Evolutionary conservation across 2,113 vertebrate genomes (phyloP).

Genomic region (Spilogale gracilis): DNA sequence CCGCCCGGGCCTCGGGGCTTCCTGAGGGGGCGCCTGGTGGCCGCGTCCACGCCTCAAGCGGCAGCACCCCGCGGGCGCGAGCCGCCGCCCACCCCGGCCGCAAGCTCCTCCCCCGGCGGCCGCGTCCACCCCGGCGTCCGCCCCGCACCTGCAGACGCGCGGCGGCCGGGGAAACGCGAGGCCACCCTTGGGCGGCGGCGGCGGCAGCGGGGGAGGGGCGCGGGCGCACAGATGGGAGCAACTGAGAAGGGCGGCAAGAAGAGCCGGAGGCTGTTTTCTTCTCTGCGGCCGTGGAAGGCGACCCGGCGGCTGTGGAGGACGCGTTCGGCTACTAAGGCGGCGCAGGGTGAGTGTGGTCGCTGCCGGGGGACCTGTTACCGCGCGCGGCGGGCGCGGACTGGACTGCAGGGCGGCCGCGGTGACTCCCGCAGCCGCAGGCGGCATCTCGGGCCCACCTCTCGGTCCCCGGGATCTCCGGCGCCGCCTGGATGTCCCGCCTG

Average conservation of each 20-base stretch:
- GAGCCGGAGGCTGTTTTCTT: conserved; percentile 72
- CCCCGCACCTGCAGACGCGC: conserved; percentile 2
- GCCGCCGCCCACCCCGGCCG: neutral
- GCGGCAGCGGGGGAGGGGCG: conserved; percentile 57
- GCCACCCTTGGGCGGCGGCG: neutral
- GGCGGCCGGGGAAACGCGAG: neutral
- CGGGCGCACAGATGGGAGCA: conserved; percentile 74
- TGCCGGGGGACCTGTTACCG: conserved; percentile 48
- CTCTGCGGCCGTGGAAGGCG: conserved; percentile 71
- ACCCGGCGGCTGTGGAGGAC: conserved; percentile 64
- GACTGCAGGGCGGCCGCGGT: too few species aligned
- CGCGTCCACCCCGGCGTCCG: neutral
- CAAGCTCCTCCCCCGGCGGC: conserved; percentile 69
- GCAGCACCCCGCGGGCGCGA: neutral
- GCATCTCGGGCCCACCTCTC: neutral
- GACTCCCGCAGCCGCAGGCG: neutral
- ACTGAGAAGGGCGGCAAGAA: conserved; percentile 56
- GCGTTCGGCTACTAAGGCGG: conserved; percentile 44
- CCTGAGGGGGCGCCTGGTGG: rapidly evolving
- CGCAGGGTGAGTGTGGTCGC: conserved; percentile 73
- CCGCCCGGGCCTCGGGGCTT: neutral
- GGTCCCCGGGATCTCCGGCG: too few species aligned
- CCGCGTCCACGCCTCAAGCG: neutral
- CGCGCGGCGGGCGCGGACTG: neutral
- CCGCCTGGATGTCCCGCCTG: neutral